Percentiles rank a stretch among this genome's conserved stretches.
Evolutionary conservation across 2,888 invertebrate species (phyloP).

Genomic region (Tiliacea aurago): DNA sequence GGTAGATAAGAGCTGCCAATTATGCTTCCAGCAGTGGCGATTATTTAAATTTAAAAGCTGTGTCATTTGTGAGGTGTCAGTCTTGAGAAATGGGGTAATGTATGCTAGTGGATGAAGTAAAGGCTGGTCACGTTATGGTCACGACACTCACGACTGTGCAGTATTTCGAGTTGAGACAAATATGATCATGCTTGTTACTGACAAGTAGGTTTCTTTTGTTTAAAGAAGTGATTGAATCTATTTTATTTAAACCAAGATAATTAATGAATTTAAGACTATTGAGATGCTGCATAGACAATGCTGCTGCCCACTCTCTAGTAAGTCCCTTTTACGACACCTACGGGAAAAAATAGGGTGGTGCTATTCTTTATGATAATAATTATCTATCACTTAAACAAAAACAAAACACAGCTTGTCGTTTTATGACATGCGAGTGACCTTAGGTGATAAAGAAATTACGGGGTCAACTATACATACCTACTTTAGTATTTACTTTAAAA

Average conservation of each 20-base stretch:
- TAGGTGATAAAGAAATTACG: no score
- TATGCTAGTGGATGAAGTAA: constrained; percentile 29
- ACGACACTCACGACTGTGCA: constrained; percentile 21
- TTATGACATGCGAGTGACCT: no score
- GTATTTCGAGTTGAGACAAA: constrained; percentile 5
- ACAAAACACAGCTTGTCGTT: no score
- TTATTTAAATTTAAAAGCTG: constrained; percentile 59
- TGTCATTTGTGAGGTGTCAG: constrained; percentile 59
- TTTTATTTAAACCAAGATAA: neutral
- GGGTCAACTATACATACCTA: no score
- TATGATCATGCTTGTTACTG: constrained; percentile 6
- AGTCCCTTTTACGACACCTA: no score
- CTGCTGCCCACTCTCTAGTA: no score
- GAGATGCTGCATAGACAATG: no score
- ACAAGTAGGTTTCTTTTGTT: constrained; percentile 13
- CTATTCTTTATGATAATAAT: no score
- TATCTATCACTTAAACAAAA: no score
- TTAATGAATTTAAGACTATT: no score
- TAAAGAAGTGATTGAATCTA: neutral
- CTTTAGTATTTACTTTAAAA: no score
- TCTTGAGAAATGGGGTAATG: constrained; percentile 52
- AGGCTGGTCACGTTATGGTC: constrained; percentile 15
- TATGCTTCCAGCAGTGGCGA: constrained; percentile 51
- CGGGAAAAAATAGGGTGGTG: no score
- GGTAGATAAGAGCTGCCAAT: constrained; percentile 55